phyloP scores from a whole-genome alignment of 2,888 invertebrate species.

The Aphidius colemani region DNA sequence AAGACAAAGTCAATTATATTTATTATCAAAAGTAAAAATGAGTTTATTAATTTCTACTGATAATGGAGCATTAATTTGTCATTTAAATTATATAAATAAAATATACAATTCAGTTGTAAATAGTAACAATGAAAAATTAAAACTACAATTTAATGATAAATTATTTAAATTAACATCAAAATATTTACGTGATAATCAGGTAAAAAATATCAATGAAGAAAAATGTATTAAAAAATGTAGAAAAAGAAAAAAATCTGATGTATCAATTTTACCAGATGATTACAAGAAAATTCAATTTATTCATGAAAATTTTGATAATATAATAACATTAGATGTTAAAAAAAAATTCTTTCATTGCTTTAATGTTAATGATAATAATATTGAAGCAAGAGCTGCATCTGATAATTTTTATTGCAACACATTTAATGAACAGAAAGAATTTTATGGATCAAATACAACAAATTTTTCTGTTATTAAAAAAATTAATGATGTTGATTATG shows the following conservation, averaged over 20 bases:
- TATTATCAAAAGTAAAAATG: conserved; percentile 46
- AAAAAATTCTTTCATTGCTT: conserved; percentile 41
- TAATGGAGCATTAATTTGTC: conserved; percentile 63
- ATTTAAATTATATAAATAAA: conserved; percentile 60
- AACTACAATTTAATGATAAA: conserved; percentile 53
- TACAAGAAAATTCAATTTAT: conserved; percentile 47
- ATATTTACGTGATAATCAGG: conserved; percentile 55
- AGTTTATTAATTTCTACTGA: conserved; percentile 56
- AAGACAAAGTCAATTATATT: too few species aligned
- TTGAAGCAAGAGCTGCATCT: conserved; percentile 53
- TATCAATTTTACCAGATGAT: conserved; percentile 27
- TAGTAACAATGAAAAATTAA: conserved; percentile 35
- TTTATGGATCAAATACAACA: conserved; percentile 67
- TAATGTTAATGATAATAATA: conserved; percentile 49
- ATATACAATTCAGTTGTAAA: conserved; percentile 56
- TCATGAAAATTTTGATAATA: conserved; percentile 40
- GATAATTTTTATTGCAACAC: conserved; percentile 58
- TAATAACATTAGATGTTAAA: conserved; percentile 41
- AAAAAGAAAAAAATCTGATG: conserved; percentile 42
- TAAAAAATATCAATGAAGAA: conserved; percentile 28
- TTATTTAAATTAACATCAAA: conserved; percentile 62
- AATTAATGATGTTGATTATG: conserved; percentile 62
- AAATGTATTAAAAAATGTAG: conserved; percentile 50
- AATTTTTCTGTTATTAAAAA: conserved; percentile 62
- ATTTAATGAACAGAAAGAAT: conserved; percentile 43